phyloP scores from a whole-genome alignment of 2,113 vertebrate genomes.

The Malurus elegans region DNA sequence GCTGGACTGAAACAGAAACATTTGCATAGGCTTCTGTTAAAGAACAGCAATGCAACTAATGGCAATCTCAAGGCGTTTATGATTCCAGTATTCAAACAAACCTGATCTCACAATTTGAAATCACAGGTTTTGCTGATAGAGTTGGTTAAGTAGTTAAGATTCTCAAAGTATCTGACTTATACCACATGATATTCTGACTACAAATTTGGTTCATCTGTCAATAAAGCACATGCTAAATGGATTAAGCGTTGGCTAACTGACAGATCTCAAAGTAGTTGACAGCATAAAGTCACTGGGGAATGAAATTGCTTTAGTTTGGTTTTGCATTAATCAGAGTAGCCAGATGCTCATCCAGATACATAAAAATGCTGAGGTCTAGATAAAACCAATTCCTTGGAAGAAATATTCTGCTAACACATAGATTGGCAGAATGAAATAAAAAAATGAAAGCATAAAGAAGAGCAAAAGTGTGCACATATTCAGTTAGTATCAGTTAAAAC shows the following conservation, averaged over 20 bases:
- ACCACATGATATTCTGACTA: background rate
- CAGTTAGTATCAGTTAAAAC: background rate
- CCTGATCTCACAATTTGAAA: background rate
- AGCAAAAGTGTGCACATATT: background rate
- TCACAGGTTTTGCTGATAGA: background rate
- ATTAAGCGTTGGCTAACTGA: background rate
- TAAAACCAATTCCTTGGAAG: background rate
- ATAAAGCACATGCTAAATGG: background rate
- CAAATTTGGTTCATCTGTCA: slow-evolving; percentile 3
- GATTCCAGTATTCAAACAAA: background rate
- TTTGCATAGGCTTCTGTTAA: background rate
- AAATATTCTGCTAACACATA: background rate
- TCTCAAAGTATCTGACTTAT: background rate
- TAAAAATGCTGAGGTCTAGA: background rate
- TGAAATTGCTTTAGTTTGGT: background rate
- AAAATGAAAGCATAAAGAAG: background rate
- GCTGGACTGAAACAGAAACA: background rate
- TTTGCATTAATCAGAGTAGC: slow-evolving; percentile 21
- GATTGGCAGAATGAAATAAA: background rate
- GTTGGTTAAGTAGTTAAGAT: background rate
- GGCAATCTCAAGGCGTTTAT: background rate
- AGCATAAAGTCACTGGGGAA: slow-evolving; percentile 11
- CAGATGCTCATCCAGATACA: background rate
- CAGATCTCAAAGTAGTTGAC: slow-evolving; percentile 16
- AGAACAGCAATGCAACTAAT: background rate